Conservation (phyloP, 1,140 invertebrate species). For the Babylonia areolata region DNA sequence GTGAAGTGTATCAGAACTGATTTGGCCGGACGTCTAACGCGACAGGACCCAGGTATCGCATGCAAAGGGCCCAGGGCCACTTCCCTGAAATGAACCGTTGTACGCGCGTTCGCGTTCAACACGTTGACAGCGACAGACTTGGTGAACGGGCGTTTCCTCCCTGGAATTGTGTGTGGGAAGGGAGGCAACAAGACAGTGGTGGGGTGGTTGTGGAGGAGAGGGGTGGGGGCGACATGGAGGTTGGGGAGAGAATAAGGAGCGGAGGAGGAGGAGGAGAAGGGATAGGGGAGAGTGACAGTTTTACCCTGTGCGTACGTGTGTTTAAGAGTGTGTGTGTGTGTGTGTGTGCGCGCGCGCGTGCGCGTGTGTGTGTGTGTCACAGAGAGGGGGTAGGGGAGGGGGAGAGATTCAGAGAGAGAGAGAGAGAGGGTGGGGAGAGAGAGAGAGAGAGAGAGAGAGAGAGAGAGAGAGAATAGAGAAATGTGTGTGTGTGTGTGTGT, state of each 20-base stretch:
- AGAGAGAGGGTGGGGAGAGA: constrained; percentile 29
- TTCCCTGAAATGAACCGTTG: neutral
- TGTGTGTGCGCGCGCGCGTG: neutral
- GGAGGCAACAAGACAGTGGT: neutral
- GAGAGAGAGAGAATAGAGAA: neutral
- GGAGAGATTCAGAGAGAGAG: neutral
- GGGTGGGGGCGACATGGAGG: neutral
- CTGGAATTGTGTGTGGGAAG: neutral
- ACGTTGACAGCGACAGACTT: neutral
- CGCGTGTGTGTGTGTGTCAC: neutral
- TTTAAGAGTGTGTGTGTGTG: too few relatives aligned
- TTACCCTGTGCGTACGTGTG: neutral
- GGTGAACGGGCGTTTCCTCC: neutral
- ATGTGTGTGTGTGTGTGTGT: too few relatives aligned
- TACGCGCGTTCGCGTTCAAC: neutral
- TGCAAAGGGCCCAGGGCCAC: too few relatives aligned
- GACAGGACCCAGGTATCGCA: neutral
- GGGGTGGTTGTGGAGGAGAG: neutral
- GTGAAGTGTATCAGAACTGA: constrained; percentile 42
- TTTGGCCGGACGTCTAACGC: constrained; percentile 31
- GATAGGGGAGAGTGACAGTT: too few relatives aligned
- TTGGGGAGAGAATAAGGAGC: too few relatives aligned
- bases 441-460: constrained; percentile 24
- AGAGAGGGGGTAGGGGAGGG: neutral
- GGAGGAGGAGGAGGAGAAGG: too few relatives aligned